Base-by-base conservation (phyloP, 2,888 invertebrate genomes). In the Ectemnius continuus region DNA sequence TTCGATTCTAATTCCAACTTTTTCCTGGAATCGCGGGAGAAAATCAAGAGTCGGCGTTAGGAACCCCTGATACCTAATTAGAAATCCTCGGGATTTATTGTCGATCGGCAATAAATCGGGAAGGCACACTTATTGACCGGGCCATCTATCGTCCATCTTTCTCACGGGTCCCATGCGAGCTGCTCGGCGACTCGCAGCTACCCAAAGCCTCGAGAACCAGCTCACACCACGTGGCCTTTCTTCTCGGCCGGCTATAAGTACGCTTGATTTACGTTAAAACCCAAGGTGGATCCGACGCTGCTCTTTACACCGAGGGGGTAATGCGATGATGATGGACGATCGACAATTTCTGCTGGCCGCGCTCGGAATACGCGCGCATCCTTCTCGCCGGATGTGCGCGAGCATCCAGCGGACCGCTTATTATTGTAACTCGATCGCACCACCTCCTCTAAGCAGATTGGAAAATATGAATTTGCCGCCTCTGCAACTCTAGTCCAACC, bases 131-230 rank as follows among this genome's bases (percentile, higher is more conserved):
- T 75, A 81, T 83, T 79, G 84, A 85, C 79, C 81, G 81, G 82
- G 82, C 82, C 85, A 84, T 86, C 83, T 86, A 86, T 85, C 86
- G 85, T 85, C 84, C 86, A 86, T 86, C 86, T 86, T 86, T 86
- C 86, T 87, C 86, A 85, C 85, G 85, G 84, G 76, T 79, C 77
- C 74, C 74, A 63, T 76, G 75, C 45, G 70, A 60, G 62, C 72
- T 67, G 69, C 52, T 65, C 67, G 64, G 66, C 69, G 76, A 82
- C 36, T 82, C 71, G 77, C 81, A 79, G 81, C 82, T 81, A 79
- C 81, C 62, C 70, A 75, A 62, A 62, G 73, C 70, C 76, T 75
- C 64, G 57, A 64, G 67, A 74, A 67, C 67, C 62, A 75, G 36
- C 36, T 36, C 36, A 8, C 52, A 68, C 71, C 57, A 46, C 68